Percentiles rank a stretch among this genome's conserved stretches.
These are phyloP conservation scores for Prunella strophiata DNA, from an alignment of 2,797 vertebrate species.

Conservation along the genomic window DNA sequence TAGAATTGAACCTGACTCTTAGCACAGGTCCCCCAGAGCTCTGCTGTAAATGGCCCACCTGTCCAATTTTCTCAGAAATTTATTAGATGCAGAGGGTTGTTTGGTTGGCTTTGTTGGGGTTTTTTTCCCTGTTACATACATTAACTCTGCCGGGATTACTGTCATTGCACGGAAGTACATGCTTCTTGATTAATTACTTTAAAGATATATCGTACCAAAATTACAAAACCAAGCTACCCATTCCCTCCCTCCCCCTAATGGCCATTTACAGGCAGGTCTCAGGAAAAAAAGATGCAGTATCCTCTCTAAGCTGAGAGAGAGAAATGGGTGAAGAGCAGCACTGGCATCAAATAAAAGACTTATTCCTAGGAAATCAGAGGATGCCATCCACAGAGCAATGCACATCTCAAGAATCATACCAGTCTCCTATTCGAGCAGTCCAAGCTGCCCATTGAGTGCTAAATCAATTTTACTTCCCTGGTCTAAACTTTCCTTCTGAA, in stretches of 20 bases:
- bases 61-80: constrained; percentile 1
- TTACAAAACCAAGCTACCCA: constrained; percentile 58
- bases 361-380: constrained; percentile 9
- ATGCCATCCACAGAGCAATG: constrained; percentile 33
- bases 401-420: neutral
- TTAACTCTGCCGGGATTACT: constrained; percentile 8
- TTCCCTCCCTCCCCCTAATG: constrained; percentile 45
- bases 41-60: constrained; percentile 61
- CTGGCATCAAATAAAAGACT: constrained; percentile 17
- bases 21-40: constrained; percentile 50
- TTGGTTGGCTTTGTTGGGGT: neutral
- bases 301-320: constrained; percentile 63
- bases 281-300: constrained; percentile 71
- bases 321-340: constrained; percentile 28
- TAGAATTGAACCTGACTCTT: constrained; percentile 42
- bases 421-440: constrained; percentile 7
- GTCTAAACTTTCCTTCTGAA: constrained; percentile 41
- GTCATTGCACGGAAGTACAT: constrained; percentile 22
- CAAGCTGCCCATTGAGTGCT: constrained; percentile 27
- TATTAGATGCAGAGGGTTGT: neutral
- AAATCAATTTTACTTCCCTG: constrained; percentile 7
- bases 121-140: neutral
- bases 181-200: constrained; percentile 35
- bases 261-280: constrained; percentile 76
- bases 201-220: neutral